Percentiles rank a stretch among this genome's conserved stretches.
phyloP scores from a whole-genome alignment of 2,113 vertebrate species.

The Arothron firmamentum region DNA sequence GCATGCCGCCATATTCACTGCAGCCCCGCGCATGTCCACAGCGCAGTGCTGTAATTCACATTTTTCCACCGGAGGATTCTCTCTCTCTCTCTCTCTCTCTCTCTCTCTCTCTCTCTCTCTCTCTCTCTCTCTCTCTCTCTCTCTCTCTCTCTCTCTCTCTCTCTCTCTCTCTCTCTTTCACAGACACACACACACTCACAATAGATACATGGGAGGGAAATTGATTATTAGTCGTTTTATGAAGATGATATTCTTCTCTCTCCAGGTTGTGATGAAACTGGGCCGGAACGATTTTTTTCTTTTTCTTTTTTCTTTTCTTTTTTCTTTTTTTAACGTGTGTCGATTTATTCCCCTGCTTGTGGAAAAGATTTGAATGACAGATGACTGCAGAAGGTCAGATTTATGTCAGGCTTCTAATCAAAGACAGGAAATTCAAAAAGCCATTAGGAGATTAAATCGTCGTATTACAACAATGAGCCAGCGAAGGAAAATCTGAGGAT shows the following conservation, averaged over 20 bases:
- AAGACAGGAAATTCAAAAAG: not conserved
- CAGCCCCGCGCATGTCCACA: slow-evolving; percentile 76
- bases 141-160: not conserved
- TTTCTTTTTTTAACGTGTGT: too few species aligned
- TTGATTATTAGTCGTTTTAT: slow-evolving; percentile 17
- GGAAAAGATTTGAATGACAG: not conserved
- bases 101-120: too few species aligned
- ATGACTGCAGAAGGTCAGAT: not conserved
- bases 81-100: not conserved
- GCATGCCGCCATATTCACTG: slow-evolving; percentile 76
- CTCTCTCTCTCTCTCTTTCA: too few species aligned
- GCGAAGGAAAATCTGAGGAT: not conserved
- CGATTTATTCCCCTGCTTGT: not conserved
- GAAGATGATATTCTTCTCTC: slow-evolving; percentile 10
- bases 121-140: too few species aligned
- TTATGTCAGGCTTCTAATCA: not conserved
- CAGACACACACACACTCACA: not conserved
- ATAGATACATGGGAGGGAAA: not conserved
- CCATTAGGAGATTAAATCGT: too few species aligned
- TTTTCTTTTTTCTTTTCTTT: too few species aligned
- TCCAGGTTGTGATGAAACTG: slow-evolving; percentile 33
- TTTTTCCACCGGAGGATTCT: slow-evolving; percentile 26
- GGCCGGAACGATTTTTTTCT: not conserved
- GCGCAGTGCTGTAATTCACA: slow-evolving; percentile 54
- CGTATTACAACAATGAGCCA: not conserved